phyloP scores from a whole-genome alignment of 2,113 vertebrate genomes.

The Boulengeromyrus knoepffleri region DNA sequence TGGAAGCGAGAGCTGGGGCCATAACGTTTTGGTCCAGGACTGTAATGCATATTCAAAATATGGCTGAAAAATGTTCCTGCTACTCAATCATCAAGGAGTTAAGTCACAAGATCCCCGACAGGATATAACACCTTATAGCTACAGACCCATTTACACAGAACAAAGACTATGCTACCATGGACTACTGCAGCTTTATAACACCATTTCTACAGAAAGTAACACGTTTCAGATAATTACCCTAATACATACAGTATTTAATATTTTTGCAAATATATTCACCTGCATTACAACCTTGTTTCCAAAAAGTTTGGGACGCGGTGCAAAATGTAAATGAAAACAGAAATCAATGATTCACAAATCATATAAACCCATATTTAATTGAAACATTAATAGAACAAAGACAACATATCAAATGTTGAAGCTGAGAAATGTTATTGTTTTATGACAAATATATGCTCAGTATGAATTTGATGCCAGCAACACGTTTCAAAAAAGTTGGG shows the following conservation, averaged over 20 bases:
- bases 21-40: constrained; percentile 8
- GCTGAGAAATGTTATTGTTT: neutral
- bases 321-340: too few species aligned
- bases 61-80: neutral
- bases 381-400: neutral
- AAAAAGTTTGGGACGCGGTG: neutral
- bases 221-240: neutral
- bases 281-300: neutral
- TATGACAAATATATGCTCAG: neutral
- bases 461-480: neutral
- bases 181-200: constrained; percentile 12
- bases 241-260: neutral
- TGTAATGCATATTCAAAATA: neutral
- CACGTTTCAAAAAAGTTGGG: neutral
- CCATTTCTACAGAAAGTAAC: neutral
- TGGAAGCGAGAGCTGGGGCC: neutral
- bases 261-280: neutral
- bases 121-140: neutral
- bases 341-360: neutral
- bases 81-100: neutral
- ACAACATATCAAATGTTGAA: neutral
- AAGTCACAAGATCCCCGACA: neutral
- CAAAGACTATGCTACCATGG: neutral
- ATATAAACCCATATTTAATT: neutral
- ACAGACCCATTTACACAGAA: constrained; percentile 16